A percentile compares a stretch with the other conserved stretches of the same genome.
phyloP scores from a whole-genome alignment of 2,797 vertebrate species.

The Myripristis jacobus region DNA sequence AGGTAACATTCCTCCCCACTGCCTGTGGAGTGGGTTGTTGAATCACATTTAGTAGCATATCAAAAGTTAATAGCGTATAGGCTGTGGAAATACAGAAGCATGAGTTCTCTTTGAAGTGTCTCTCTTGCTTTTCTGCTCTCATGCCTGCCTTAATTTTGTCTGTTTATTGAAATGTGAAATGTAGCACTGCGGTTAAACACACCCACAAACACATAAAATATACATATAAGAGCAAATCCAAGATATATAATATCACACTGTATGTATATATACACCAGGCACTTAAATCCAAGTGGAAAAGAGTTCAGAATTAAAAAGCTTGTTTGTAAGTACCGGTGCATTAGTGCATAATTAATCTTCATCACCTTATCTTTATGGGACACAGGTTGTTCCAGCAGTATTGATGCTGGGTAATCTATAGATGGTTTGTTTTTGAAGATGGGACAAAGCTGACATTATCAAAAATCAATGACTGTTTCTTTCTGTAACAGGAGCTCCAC shows the following conservation, averaged over 20 bases:
- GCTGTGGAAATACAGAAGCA: slow-evolving; percentile 24
- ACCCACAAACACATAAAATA: slow-evolving; percentile 34
- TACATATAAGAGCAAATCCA: neutral
- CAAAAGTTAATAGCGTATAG: slow-evolving; percentile 42
- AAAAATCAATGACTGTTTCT: no score
- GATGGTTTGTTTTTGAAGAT: neutral
- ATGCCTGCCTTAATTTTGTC: slow-evolving; percentile 40
- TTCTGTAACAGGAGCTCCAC: neutral
- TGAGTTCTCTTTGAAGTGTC: slow-evolving; percentile 58
- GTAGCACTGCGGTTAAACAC: slow-evolving; percentile 24
- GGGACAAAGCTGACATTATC: no score
- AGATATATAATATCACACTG: neutral
- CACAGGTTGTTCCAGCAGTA: neutral
- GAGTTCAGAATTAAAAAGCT: neutral
- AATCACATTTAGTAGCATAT: slow-evolving; percentile 44
- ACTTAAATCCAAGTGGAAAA: neutral
- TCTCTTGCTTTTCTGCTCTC: slow-evolving; percentile 38
- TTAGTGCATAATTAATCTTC: neutral
- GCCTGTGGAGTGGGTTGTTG: slow-evolving; percentile 15
- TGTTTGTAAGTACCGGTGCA: neutral
- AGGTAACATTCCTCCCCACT: neutral
- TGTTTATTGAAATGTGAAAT: slow-evolving; percentile 36
- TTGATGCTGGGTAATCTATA: no score
- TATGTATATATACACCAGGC: slow-evolving; percentile 7
- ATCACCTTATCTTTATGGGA: neutral